A percentile compares a stretch with the other conserved stretches of the same genome.
Conservation (phyloP, 2,888 invertebrate genomes). For the Cylloceria caligata region DNA sequence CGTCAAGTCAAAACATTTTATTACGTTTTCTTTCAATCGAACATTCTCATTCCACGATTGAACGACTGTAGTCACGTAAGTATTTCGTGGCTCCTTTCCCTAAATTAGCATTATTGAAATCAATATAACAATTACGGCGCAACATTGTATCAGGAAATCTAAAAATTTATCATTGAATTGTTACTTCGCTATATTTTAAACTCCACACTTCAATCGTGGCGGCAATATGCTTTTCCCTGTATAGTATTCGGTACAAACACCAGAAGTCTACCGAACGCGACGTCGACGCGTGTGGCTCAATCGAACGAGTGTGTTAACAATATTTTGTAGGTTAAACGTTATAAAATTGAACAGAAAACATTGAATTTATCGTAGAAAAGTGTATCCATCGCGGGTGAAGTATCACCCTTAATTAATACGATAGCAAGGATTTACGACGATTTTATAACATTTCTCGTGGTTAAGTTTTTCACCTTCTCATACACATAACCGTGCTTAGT, state of each 20-base stretch:
- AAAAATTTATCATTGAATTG: no score
- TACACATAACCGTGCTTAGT: not conserved
- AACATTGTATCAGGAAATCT: no score
- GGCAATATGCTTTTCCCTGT: not conserved
- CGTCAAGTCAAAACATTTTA: no score
- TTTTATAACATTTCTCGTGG: not conserved
- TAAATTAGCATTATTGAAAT: no score
- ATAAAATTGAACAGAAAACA: not conserved
- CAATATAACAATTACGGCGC: no score
- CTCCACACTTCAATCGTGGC: not conserved
- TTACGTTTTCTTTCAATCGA: no score
- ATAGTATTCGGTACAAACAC: not conserved
- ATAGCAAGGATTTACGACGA: no score
- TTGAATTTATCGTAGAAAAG: not conserved
- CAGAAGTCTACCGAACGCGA: constrained; percentile 9
- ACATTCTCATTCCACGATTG: no score
- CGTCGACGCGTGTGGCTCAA: constrained; percentile 9
- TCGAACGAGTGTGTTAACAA: not conserved
- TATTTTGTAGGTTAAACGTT: constrained; percentile 12
- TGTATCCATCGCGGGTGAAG: not conserved
- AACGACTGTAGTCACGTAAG: no score
- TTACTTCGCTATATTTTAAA: not conserved
- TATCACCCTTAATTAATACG: not conserved
- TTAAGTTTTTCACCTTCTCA: not conserved
- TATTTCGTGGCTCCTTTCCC: no score